Conservation (phyloP, 2,113 vertebrate genomes). For the Xiphophorus hellerii region DNA sequence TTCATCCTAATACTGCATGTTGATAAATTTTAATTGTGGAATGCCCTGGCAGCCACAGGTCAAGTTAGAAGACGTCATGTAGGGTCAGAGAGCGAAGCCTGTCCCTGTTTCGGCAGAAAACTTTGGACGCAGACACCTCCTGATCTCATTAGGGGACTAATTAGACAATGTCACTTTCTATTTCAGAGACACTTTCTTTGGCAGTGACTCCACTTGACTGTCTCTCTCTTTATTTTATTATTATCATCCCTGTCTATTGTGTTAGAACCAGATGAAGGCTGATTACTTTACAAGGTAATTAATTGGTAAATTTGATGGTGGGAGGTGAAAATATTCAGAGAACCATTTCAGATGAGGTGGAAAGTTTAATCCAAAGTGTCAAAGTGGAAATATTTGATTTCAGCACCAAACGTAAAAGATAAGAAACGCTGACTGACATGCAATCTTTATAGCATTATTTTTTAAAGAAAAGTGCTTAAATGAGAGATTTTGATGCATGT, state of each 20-base stretch:
- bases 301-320: constrained; percentile 40
- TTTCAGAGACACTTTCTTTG: constrained; percentile 60
- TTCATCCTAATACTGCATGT: neutral
- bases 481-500: constrained; percentile 5
- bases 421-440: neutral
- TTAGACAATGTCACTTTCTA: constrained; percentile 74
- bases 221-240: constrained; percentile 17
- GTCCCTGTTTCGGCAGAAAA: constrained; percentile 29
- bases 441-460: neutral
- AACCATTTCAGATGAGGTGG: constrained; percentile 3
- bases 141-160: constrained; percentile 71
- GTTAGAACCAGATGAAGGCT: constrained; percentile 61
- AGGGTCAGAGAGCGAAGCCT: constrained; percentile 36
- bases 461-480: neutral
- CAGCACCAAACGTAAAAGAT: too few species aligned
- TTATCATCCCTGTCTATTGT: constrained; percentile 31
- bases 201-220: constrained; percentile 40
- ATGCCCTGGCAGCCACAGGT: constrained; percentile 20
- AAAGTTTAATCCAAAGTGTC: neutral
- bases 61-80: constrained; percentile 28
- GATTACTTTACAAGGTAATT: constrained; percentile 50
- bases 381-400: neutral
- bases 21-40: constrained; percentile 11
- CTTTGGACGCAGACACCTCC: constrained; percentile 46
- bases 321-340: constrained; percentile 23